Evolutionary conservation across 1,140 invertebrate species (phyloP), one percentile per base, ranked within the genome.

Genomic region (Dendroctonus valens): DNA sequence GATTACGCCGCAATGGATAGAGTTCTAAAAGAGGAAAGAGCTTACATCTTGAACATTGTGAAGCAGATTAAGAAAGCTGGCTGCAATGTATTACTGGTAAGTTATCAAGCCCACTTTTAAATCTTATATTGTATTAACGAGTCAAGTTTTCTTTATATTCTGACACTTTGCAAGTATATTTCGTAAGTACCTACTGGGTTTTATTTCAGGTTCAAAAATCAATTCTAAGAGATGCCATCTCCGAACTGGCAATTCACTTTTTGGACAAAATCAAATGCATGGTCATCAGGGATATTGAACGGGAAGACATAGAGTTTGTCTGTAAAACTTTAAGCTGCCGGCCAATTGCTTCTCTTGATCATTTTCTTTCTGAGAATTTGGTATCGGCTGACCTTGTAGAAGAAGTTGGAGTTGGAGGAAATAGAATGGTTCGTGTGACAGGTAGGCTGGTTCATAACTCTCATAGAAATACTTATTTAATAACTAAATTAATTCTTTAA

Each of bases 1-100:
- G 98, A 99, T 79, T 99, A 99, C 77, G 87, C 96, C 46, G 96
- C 97, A 65, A 99, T 99, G 97, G 98, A 99, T 81, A 86, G 97
- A 65, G 94, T 99, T 0, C 77, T 99, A n/a, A 92, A 97, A 77
- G 98, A 99, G 81, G 98, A 99, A 81, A 87, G 98, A 57, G 88
- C 93, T 53, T 99, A 99, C 77, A 98, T 99, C 73, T 83, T 99
- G 15, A 98, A 99, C 73, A 97, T 99, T 76, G 93, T 98, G 0
- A 99, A 99, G 80, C 94, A 99, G 79, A 96, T 99, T 51, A 99
- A 99, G 78, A 98, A 98, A 75, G 84, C 95, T 69, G 97, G 97
- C 6, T 99, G 98, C 79, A 99, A 97, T 82, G 94, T 99, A 39
- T 84, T 99, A 0, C 83, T 99, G 11, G 94, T 99, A 52, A 71